Base-by-base conservation (phyloP, 2,888 invertebrate species). In the Noctua comes region DNA sequence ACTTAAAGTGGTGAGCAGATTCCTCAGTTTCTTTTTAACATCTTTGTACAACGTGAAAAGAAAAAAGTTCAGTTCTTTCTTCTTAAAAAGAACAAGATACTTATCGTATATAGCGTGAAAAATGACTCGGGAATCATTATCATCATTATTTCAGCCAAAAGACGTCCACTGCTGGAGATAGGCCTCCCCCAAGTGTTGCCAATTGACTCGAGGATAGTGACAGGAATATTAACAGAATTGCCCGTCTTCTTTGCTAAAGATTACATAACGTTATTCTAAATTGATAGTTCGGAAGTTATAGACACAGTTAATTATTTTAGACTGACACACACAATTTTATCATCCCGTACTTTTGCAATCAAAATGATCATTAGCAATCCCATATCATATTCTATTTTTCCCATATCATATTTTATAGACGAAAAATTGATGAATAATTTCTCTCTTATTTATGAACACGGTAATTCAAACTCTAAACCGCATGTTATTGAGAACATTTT, bases 401-500 rank as follows among this genome's bases (percentile, higher is more conserved):
- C 68, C 27, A 11, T 21, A 27, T 27, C 1, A 21, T 31, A 31
- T 24, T 51, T 16, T 24, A 54, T n/a, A n/a, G 18, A 31, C 31
- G 4, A 31, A 68, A 31, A 68, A 24, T 31, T 46, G 2, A 48
- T 13, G 31, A 48, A n/a, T 40, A 13, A 43, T 51, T 10, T 51
- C 43, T n/a, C 21, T 62, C 16, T 16, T 5, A 2, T 43, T 18
- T 13, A 16, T 5, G 10, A 27, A 27, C n/a, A 40, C 43, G 2
- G 11, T 3, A 82, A 64, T 57, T 16, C 2, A 24, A n/a, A 68
- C 68, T 68, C n/a, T 77, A 54, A 31, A 24, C 1, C 16, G 0
- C 24, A 31, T 18, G 36, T 7, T 51, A 66, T 51, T 70, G 11
- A n/a, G 77, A 51, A 66, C 43, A 80, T 51, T 80, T 77, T 59